phyloP scores from a whole-genome alignment of 2,888 invertebrate genomes.

The Pristionchus entomophagus region DNA sequence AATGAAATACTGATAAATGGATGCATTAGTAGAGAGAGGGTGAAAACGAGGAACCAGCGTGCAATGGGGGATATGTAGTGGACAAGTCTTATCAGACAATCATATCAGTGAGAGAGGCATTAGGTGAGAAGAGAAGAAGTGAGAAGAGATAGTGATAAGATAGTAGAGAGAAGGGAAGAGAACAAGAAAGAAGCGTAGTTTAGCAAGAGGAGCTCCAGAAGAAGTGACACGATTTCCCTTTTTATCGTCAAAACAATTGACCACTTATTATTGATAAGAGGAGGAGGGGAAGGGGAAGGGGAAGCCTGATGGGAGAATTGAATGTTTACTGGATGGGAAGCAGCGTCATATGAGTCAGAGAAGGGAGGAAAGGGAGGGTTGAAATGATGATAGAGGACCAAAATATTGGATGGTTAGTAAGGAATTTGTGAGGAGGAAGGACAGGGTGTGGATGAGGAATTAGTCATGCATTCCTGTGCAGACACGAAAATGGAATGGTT shows the following conservation, averaged over 20 bases:
- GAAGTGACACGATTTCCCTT: not conserved
- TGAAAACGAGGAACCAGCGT: not conserved
- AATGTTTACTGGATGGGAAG: not conserved
- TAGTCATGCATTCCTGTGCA: not conserved
- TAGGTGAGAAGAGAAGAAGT: not conserved
- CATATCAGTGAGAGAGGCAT: not conserved
- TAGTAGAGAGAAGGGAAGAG: not conserved
- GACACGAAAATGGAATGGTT: not conserved
- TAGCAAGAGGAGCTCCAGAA: conserved; percentile 13
- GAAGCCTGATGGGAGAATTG: not conserved
- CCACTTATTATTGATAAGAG: conserved; percentile 18
- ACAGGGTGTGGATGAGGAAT: not conserved
- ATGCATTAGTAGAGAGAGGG: not conserved
- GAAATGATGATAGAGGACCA: not conserved
- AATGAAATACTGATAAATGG: too few relatives aligned
- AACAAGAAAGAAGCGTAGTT: not conserved
- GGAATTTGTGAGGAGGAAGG: not conserved
- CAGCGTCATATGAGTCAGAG: conserved; percentile 7
- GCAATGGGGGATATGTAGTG: not conserved
- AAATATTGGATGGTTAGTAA: not conserved
- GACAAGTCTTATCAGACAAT: conserved; percentile 38
- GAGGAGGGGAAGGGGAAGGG: not conserved
- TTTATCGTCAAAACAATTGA: conserved; percentile 23
- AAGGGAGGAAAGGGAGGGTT: not conserved
- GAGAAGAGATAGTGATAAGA: conserved; percentile 15